phyloP scores from a whole-genome alignment of 2,113 vertebrate genomes.

The Salvelinus sp. region DNA sequence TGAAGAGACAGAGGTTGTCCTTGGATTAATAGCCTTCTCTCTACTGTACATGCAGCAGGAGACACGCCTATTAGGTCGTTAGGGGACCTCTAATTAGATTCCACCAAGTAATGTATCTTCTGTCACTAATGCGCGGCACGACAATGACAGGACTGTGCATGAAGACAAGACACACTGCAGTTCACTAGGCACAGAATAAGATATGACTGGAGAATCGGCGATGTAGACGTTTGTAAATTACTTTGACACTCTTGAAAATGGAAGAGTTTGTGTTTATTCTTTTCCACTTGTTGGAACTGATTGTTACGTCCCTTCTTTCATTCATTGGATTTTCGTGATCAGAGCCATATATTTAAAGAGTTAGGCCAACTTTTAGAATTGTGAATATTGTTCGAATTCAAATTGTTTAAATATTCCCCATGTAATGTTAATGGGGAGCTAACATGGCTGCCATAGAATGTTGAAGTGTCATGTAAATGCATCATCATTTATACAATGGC shows the following conservation, averaged over 20 bases:
- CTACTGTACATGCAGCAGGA: slow-evolving; percentile 30
- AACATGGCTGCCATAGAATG: too few relatives aligned
- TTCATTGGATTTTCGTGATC: too few relatives aligned
- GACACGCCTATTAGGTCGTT: slow-evolving; percentile 25
- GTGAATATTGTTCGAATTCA: too few relatives aligned
- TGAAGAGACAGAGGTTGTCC: neutral
- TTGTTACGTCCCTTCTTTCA: too few relatives aligned
- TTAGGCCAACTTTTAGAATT: too few relatives aligned
- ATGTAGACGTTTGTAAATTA: slow-evolving; percentile 36
- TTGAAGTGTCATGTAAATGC: too few relatives aligned
- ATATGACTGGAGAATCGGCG: slow-evolving; percentile 38
- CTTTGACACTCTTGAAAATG: slow-evolving; percentile 34
- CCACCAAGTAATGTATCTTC: slow-evolving; percentile 27
- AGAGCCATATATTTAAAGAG: too few relatives aligned
- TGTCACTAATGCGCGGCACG: neutral
- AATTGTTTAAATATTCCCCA: too few relatives aligned
- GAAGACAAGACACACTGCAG: slow-evolving; percentile 46
- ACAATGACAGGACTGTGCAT: slow-evolving; percentile 39
- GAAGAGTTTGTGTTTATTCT: slow-evolving; percentile 17
- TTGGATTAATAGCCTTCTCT: neutral
- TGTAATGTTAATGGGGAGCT: too few relatives aligned
- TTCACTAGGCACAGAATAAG: slow-evolving; percentile 48
- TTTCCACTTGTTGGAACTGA: neutral
- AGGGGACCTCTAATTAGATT: slow-evolving; percentile 11
- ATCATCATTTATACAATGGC: too few relatives aligned